Evolutionary conservation across 2,113 vertebrate species (phyloP), one percentile per base, ranked within the genome.

Genomic region (Oryzias melastigma): DNA sequence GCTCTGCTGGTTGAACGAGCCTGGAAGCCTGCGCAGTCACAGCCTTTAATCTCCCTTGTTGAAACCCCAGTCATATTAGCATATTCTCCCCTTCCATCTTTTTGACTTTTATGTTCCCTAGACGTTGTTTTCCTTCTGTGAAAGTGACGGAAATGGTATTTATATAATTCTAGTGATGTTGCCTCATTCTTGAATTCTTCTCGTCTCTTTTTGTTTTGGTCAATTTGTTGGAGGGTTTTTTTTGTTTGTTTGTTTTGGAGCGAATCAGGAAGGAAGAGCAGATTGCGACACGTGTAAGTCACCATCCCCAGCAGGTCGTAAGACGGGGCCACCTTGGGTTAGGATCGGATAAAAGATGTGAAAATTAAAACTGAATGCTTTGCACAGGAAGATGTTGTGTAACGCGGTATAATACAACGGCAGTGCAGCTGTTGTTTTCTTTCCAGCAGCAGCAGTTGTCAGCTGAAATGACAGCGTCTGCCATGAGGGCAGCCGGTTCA

Each of bases 111-210:
- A 71, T 64, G 75, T 68, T 65, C 53, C 58, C 71, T 40, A 35
- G 24, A 65, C 75, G 60, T 54, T 71, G 53, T 55, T 53, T 67
- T 62, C 58, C 59, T 48, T 57, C 63, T 50, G 42, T 48, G 59
- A 52, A 74, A 22, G 43, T 70, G 61, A 71, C 64, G 80, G 84
- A 87, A 74, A 62, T 59, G 71, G 52, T 70, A 78, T 78, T 81
- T 85, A 71, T 84, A 75, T 73, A 70, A 87, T 82, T 85, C 75
- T 70, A 85, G 87, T 86, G 71, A 82, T 45, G 58, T 73, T 12
- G 71, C 44, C 61, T 60, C 73, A 49, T 73, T 86, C 78, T 74
- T 47, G 42, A 56, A 75, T 81, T 4, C 24, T 75, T 67, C 80
- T 77, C 75, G 79, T 87, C 73, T 70, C 73, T 52, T 17, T 61